Evolutionary conservation across 2,888 invertebrate genomes (phyloP).

Genomic region (Scaptomyza tumidula): DNA sequence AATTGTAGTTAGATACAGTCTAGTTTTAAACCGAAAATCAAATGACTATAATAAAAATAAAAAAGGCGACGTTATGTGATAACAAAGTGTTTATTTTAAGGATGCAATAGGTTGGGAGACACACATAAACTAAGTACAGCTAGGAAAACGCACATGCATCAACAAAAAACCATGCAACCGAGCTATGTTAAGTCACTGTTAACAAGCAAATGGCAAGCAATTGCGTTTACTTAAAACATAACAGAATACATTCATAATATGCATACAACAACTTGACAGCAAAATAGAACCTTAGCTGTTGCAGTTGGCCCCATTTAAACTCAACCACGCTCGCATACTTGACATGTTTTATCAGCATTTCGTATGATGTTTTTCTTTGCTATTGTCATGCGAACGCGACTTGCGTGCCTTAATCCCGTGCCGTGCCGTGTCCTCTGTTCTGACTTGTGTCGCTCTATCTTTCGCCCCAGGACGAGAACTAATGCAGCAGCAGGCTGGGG

Average conservation of each 20-base stretch:
- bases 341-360: conserved; percentile 61
- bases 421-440: conserved; percentile 15
- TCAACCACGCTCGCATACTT: conserved; percentile 4
- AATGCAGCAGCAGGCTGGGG: neutral
- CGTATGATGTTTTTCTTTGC: conserved; percentile 42
- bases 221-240: conserved; percentile 13
- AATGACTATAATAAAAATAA: conserved; percentile 53
- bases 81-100: conserved; percentile 31
- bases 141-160: conserved; percentile 50
- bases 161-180: conserved; percentile 29
- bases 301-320: conserved; percentile 27
- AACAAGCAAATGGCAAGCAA: conserved; percentile 14
- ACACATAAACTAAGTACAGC: conserved; percentile 12
- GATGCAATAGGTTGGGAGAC: conserved; percentile 15
- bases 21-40: conserved; percentile 20
- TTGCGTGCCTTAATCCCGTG: conserved; percentile 52
- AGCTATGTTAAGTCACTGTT: conserved; percentile 35
- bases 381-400: conserved; percentile 31
- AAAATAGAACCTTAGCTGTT: conserved; percentile 34
- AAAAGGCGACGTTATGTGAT: conserved; percentile 69
- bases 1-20: conserved; percentile 14
- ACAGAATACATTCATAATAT: conserved; percentile 11
- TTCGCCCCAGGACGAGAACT: conserved; percentile 35
- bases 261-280: conserved; percentile 39
- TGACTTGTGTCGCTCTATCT: conserved; percentile 36